Base-by-base conservation (phyloP, 2,888 invertebrate genomes). In the Leucophora obtusa region DNA sequence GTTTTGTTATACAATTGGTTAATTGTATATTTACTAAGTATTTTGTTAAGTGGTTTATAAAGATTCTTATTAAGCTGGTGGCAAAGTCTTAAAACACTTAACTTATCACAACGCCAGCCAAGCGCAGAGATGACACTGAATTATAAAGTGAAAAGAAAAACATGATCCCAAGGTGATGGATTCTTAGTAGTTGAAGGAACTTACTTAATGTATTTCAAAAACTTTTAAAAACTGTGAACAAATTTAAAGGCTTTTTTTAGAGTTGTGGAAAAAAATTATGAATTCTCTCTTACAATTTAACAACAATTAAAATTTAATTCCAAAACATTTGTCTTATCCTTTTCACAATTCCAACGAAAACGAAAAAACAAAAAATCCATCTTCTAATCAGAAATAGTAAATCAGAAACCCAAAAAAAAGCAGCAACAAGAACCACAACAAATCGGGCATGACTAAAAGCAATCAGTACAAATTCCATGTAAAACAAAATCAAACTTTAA, bases 381-480 rank as follows among this genome's bases (percentile, higher is more conserved):
- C 66, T 21, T 58, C 73, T 77, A 83, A 83, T 83, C 83, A 54
- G 54, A 81, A 82, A 76, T 79, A 60, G 68, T 21, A 71, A 83
- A 83, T 83, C 83, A 58, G 43, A 17, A 47, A 9, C 15, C 28
- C 28, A 24, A 35, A 50, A 11, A 62, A 65, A 43, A 54, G 43
- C 38, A 33, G 17, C 60, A 63, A 72, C 62, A 53, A 63, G 33
- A 63, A 86, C 84, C 88, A 82, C 62, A 84, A 83, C 82, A 82
- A 86, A 87, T 88, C 87, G 85, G 87, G 88, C 87, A 87, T 87
- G 87, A 87, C 87, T 87, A 85, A 87, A 83, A 88, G 87, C 88
- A 87, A 87, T 87, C 87, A 88, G 88, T 87, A 87, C 88, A 84
- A 87, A 87, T 87, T 88, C 87, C 88, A 85, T 88, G 88, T 88